Evolutionary conservation across 2,113 vertebrate genomes (phyloP).

Genomic region (Nycticryphes semicollaris): DNA sequence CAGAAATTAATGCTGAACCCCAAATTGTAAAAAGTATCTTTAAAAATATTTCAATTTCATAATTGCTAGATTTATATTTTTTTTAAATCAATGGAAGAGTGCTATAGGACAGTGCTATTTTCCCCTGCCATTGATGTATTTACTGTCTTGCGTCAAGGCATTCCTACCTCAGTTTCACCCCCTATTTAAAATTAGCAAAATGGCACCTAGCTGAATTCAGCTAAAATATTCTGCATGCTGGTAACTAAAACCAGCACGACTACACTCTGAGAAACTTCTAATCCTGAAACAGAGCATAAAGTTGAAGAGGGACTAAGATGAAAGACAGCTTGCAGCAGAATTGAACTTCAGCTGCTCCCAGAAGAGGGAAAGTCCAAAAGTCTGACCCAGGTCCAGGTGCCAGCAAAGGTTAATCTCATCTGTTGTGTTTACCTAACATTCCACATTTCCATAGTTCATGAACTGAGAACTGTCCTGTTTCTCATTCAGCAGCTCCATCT

Average conservation of each 20-base stretch:
- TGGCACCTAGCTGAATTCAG: background rate
- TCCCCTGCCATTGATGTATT: background rate
- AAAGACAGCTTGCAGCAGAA: background rate
- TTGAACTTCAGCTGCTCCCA: background rate
- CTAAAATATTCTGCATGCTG: background rate
- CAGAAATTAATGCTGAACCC: background rate
- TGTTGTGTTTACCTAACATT: background rate
- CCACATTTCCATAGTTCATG: rapidly evolving
- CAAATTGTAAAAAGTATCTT: background rate
- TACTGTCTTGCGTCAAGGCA: background rate
- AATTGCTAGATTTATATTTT: background rate
- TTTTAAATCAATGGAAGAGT: background rate
- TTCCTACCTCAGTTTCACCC: background rate
- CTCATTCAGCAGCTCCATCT: conserved; percentile 52
- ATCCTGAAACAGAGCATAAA: background rate
- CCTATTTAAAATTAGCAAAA: background rate
- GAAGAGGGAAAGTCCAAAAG: background rate
- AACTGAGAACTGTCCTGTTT: background rate
- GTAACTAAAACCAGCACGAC: background rate
- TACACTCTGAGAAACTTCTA: background rate
- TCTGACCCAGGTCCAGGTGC: rapidly evolving
- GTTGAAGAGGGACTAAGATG: background rate
- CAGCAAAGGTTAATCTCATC: background rate
- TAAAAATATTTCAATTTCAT: background rate
- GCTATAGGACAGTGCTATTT: background rate